Base-by-base conservation (phyloP, 1,140 invertebrate genomes). In the Diorhabda sublineata region DNA sequence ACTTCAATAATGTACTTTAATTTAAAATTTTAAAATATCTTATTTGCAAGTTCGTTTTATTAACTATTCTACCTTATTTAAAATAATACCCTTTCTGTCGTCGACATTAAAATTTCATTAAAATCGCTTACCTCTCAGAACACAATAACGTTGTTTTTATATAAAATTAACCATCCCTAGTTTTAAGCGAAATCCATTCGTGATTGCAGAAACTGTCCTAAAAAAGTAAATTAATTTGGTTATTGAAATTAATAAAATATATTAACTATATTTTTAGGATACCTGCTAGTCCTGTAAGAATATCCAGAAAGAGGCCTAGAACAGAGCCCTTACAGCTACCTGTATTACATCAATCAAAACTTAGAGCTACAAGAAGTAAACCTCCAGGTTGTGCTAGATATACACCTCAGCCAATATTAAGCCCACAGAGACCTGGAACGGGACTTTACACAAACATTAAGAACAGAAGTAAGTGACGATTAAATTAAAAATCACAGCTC, bases 381-480 rank as follows among this genome's bases (percentile, higher is more conserved):
- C 78, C 74, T 26, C 81, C 75, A 66, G 81, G 83, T 72, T 85
- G 81, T 56, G 84, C 88, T 5, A 88, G 89, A 61, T 97, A 95
- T 78, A 98, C 95, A 0, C 95, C 96, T 2, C 92, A 94, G 45
- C 96, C 96, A 0, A 95, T 98, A 75, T 82, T 98, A 8, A 93
- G 93, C 78, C 96, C 96, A 0, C 90, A 92, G 60, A 86, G 96
- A 73, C 89, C 89, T 74, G 94, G 94, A 4, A 87, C 91, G 1
- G 96, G 96, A 1, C 82, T 98, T 0, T 96, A 96, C 77, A 63
- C 69, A 5, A 77, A 76, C 68, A 65, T 77, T 44, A 77, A 77
- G 64, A 60, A 60, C 4, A 77, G 73, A 70, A 65, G 76, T 74
- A 70, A 73, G 67, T 71, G 45, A 60, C 6, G 52, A 56, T n/a